Evolutionary conservation across 23 tunicate species (phyloP).

Genomic region (Aplidium turbinatum): DNA sequence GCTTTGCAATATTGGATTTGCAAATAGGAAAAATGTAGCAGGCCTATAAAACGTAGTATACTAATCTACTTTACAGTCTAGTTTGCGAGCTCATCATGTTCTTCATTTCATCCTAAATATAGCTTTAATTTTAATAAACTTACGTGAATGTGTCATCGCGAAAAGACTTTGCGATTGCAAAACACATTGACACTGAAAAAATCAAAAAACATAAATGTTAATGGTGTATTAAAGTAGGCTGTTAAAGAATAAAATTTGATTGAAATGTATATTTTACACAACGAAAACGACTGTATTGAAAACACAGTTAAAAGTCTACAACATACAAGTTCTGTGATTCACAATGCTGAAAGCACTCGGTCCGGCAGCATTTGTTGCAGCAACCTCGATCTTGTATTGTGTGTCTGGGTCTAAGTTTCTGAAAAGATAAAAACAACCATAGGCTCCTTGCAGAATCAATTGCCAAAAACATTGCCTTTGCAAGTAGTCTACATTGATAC

Average conservation of each 20-base stretch:
- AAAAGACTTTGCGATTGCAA: conserved; percentile 63
- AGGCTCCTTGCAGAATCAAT: too few relatives aligned
- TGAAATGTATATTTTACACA: not conserved
- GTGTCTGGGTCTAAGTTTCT: conserved; percentile 74
- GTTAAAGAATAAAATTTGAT: not conserved
- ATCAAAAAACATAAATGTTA: not conserved
- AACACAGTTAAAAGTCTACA: not conserved
- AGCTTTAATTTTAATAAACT: conserved; percentile 34
- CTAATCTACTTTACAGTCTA: too few relatives aligned
- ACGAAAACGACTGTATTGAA: not conserved
- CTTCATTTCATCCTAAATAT: too few relatives aligned
- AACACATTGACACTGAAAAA: conserved; percentile 83
- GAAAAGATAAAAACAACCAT: conserved; percentile 4
- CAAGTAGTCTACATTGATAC: too few relatives aligned
- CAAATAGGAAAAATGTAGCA: too few relatives aligned
- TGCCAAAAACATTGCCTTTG: too few relatives aligned
- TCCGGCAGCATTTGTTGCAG: conserved; percentile 75
- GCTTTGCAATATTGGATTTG: too few relatives aligned
- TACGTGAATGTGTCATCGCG: conserved; percentile 52
- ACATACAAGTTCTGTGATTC: conserved; percentile 69
- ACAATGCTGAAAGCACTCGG: conserved; percentile 39
- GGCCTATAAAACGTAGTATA: too few relatives aligned
- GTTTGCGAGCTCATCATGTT: too few relatives aligned
- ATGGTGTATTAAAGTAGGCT: not conserved
- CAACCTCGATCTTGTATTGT: conserved; percentile 67